phyloP scores from a whole-genome alignment of 2,797 vertebrate genomes.

The Pantherophis alleghaniensis region DNA sequence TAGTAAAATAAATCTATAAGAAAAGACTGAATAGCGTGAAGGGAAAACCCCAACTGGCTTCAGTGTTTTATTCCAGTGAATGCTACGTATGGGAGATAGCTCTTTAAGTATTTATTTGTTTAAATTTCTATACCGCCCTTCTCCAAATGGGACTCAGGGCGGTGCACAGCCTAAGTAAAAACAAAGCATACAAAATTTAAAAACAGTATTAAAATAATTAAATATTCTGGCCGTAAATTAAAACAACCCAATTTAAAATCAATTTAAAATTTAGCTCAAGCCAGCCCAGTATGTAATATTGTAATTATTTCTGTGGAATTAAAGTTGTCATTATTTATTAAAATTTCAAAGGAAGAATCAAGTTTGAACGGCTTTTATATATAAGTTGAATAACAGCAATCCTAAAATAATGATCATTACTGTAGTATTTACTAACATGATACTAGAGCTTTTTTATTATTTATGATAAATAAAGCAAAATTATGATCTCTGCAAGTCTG shows the following conservation, averaged over 20 bases:
- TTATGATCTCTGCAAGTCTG: neutral
- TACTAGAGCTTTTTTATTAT: neutral
- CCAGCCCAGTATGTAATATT: neutral
- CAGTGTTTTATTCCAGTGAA: neutral
- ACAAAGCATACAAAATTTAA: too few species aligned
- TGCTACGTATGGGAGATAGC: neutral
- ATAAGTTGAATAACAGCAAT: neutral
- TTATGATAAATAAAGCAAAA: neutral
- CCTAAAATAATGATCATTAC: neutral
- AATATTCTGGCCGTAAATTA: too few species aligned
- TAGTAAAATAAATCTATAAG: neutral
- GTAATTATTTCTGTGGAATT: slow-evolving; percentile 1
- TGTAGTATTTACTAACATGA: neutral
- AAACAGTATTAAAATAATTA: too few species aligned
- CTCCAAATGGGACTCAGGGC: too few species aligned
- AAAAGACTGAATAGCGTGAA: neutral
- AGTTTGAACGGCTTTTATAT: neutral
- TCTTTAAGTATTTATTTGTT: too few species aligned
- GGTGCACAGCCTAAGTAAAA: too few species aligned
- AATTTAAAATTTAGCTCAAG: too few species aligned
- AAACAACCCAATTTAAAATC: too few species aligned
- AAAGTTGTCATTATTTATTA: neutral
- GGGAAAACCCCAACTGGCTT: neutral
- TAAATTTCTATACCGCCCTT: too few species aligned
- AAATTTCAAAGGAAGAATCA: neutral